Evolutionary conservation across 2,113 vertebrate genomes (phyloP).

Genomic region (Cottus gobio): DNA sequence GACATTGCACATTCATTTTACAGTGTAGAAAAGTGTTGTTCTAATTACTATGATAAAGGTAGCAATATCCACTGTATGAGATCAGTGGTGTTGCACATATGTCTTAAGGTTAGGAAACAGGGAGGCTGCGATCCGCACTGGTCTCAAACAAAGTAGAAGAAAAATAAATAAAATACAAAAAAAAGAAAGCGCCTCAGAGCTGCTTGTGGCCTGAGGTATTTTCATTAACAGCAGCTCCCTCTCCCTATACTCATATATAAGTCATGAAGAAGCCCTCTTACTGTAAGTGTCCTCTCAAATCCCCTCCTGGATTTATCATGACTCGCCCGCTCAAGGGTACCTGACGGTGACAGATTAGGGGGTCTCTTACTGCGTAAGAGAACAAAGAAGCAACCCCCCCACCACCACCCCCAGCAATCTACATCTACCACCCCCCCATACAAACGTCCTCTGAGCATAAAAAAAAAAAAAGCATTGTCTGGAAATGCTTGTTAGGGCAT

Average conservation of each 20-base stretch:
- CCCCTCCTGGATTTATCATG: constrained; percentile 72
- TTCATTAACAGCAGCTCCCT: constrained; percentile 52
- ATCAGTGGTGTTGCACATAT: not conserved
- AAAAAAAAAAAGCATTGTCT: constrained; percentile 38
- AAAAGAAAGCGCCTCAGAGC: constrained; percentile 21
- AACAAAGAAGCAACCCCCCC: constrained; percentile 68
- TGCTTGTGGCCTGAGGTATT: constrained; percentile 36
- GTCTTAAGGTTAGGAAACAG: not conserved
- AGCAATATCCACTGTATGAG: constrained; percentile 3
- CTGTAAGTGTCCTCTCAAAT: constrained; percentile 71
- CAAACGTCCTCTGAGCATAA: constrained; percentile 25
- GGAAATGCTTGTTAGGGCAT: constrained; percentile 29
- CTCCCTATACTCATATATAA: constrained; percentile 75
- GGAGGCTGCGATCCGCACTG: not conserved
- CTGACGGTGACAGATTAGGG: constrained; percentile 72
- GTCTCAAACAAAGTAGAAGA: constrained; percentile 20
- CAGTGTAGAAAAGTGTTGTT: not conserved
- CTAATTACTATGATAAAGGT: not conserved
- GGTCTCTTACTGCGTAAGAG: constrained; percentile 51
- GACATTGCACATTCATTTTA: not conserved
- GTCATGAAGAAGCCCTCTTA: constrained; percentile 74
- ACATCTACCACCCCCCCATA: constrained; percentile 17
- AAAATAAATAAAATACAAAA: constrained; percentile 8
- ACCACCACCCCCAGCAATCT: constrained; percentile 22
- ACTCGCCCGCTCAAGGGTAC: constrained; percentile 59